A percentile compares a stretch with the other conserved stretches of the same genome.
Evolutionary conservation across 2,888 invertebrate genomes (phyloP).

Genomic region (Amphipyra tragopoginis): DNA sequence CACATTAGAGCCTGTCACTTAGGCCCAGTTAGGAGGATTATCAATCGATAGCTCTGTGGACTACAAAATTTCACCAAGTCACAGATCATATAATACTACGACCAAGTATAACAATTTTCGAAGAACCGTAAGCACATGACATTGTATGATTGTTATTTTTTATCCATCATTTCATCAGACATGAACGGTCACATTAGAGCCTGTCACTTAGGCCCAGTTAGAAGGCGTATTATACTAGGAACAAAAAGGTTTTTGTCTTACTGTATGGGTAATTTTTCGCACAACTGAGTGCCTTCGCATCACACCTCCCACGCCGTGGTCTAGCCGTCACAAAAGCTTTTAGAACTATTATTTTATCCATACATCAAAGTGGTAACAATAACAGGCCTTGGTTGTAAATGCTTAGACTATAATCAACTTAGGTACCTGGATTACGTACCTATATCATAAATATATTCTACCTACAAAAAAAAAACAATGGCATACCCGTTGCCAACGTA

Average conservation of each 20-base stretch:
- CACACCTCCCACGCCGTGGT: slow-evolving; percentile 43
- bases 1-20: slow-evolving; percentile 56
- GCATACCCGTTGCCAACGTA: not conserved
- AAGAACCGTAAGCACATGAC: slow-evolving; percentile 30
- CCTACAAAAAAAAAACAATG: not conserved
- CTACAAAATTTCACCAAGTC: not conserved
- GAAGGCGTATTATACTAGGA: slow-evolving; percentile 42
- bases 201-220: slow-evolving; percentile 48
- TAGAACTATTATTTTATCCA: slow-evolving; percentile 40
- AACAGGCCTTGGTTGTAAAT: slow-evolving; percentile 17
- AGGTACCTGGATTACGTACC: not conserved
- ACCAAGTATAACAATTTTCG: slow-evolving; percentile 21
- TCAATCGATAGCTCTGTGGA: no score
- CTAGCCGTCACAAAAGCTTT: slow-evolving; percentile 48
- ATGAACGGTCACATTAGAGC: slow-evolving; percentile 51
- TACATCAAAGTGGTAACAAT: slow-evolving; percentile 42
- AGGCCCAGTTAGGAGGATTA: slow-evolving; percentile 23
- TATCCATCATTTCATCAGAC: slow-evolving; percentile 40
- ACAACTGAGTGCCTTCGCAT: slow-evolving; percentile 52
- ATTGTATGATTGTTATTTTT: slow-evolving; percentile 35
- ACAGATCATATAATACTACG: no score
- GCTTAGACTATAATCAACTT: slow-evolving; percentile 14
- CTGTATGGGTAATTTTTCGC: slow-evolving; percentile 58
- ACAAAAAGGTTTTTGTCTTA: slow-evolving; percentile 44
- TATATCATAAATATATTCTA: slow-evolving; percentile 1